Conservation (phyloP, 2,797 vertebrate species). For the Setipinna tenuifilis region DNA sequence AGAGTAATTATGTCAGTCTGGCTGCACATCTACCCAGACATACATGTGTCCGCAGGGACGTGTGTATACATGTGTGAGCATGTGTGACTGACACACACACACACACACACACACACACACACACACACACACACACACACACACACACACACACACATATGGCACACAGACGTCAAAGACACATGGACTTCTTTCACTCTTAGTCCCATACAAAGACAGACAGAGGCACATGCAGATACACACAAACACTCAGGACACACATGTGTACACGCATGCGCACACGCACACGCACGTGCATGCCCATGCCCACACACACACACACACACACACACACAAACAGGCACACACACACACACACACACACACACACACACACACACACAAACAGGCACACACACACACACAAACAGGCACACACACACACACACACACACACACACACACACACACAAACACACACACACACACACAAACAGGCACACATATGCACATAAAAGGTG, state of each 20-base stretch:
- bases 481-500: conserved; percentile 12
- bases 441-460: conserved; percentile 1
- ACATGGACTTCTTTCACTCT: no score
- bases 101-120: no score
- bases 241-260: background rate
- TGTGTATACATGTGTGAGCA: no score
- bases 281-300: background rate
- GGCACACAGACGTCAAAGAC: no score
- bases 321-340: background rate
- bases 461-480: conserved; percentile 20
- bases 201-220: background rate
- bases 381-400: background rate
- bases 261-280: background rate
- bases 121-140: no score
- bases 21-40: no score
- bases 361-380: no score
- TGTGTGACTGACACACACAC: no score
- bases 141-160: no score
- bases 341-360: background rate
- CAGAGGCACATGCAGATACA: background rate
- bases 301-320: background rate
- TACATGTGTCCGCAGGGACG: no score
- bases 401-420: background rate
- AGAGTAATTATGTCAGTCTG: background rate
- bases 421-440: background rate